phyloP scores from a whole-genome alignment of 2,797 vertebrate species.

The Percopsis omiscomaycus region DNA sequence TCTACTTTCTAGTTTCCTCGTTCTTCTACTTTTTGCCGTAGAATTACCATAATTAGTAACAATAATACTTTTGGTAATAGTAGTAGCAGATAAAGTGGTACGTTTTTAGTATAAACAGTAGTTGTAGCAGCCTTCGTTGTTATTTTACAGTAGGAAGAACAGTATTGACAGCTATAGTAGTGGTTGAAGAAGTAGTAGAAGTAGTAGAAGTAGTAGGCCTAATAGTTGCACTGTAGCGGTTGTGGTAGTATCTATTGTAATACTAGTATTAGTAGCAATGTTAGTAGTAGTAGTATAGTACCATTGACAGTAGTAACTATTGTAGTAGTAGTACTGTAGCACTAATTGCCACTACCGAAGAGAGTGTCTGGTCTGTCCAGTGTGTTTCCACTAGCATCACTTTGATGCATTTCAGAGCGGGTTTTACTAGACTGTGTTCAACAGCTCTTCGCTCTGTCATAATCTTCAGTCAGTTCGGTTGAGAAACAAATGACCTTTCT shows the following conservation, averaged over 20 bases:
- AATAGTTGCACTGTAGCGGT: neutral
- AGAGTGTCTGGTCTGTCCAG: conserved; percentile 21
- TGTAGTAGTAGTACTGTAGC: conserved; percentile 7
- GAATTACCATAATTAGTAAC: no score
- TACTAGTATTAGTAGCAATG: neutral
- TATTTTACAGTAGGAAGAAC: neutral
- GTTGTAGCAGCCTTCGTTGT: neutral
- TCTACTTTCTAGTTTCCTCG: neutral
- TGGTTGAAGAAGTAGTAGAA: neutral
- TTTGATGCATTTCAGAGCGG: conserved; percentile 22
- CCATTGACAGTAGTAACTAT: no score
- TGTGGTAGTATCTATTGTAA: no score
- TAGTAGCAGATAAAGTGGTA: neutral
- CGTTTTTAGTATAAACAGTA: neutral
- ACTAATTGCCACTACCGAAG: neutral
- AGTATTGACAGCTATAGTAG: neutral
- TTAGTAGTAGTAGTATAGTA: neutral
- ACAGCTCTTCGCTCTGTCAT: conserved; percentile 23
- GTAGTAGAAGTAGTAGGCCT: neutral
- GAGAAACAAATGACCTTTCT: neutral
- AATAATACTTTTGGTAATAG: neutral
- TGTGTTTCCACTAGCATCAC: conserved; percentile 30
- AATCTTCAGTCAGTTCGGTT: conserved; percentile 1
- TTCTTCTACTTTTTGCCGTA: neutral
- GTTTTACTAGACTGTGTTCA: neutral